Conservation (phyloP, 1,140 invertebrate species). For the Pachyrhynchus sulphureomaculatus region DNA sequence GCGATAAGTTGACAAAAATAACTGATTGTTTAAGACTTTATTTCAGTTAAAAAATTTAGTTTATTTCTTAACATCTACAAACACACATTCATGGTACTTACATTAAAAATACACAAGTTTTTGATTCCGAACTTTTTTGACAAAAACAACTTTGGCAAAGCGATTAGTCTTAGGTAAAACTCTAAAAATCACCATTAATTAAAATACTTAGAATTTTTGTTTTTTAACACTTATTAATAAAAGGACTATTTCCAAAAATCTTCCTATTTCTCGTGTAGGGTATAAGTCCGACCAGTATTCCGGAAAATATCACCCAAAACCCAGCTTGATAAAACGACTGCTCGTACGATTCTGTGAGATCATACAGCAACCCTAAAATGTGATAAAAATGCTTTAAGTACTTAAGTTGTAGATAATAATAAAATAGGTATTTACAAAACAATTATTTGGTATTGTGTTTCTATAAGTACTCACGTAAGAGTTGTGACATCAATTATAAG, state of each 20-base stretch:
- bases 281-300: constrained; percentile 68
- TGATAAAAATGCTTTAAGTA: neutral
- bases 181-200: neutral
- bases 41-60: too few species aligned
- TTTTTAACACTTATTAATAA: neutral
- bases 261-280: constrained; percentile 65
- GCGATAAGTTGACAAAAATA: too few species aligned
- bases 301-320: constrained; percentile 74
- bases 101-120: too few species aligned
- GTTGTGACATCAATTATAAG: too few species aligned
- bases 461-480: too few species aligned
- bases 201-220: neutral
- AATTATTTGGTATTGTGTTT: neutral
- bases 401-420: neutral
- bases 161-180: too few species aligned
- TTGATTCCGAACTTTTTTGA: too few species aligned
- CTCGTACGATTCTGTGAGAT: constrained; percentile 70
- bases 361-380: constrained; percentile 45
- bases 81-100: too few species aligned
- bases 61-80: too few species aligned
- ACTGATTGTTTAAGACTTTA: too few species aligned
- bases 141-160: too few species aligned
- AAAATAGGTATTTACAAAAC: neutral
- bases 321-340: constrained; percentile 75
- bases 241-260: constrained; percentile 55